phyloP scores from a whole-genome alignment of 2,888 invertebrate genomes.

The Stramonita haemastoma region DNA sequence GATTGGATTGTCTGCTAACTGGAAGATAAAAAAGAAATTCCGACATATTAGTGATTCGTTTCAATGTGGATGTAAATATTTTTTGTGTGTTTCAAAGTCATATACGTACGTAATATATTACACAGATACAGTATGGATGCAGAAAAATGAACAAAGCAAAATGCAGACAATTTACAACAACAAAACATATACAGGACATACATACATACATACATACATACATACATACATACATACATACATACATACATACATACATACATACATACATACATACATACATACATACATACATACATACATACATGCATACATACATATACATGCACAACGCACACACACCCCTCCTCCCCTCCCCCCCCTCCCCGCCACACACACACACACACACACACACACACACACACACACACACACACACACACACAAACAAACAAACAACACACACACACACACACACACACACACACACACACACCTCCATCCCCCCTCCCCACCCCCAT shows the following conservation, averaged over 20 bases:
- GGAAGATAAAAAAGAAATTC: conserved; percentile 6
- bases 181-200: not conserved
- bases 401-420: no score
- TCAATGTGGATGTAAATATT: no score
- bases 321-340: not conserved
- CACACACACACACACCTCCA: not conserved
- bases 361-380: no score
- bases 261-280: not conserved
- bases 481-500: not conserved
- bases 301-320: not conserved
- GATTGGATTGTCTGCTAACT: conserved; percentile 68
- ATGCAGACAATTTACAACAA: not conserved
- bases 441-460: no score
- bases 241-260: not conserved
- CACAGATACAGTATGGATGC: not conserved
- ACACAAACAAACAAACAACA: no score
- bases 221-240: not conserved
- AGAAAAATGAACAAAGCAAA: not conserved
- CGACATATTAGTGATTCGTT: not conserved
- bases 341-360: no score
- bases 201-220: not conserved
- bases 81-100: no score
- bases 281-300: not conserved
- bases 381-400: no score
- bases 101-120: not conserved